Conservation (phyloP, 2,797 vertebrate species). For the Cuniculus paca region DNA sequence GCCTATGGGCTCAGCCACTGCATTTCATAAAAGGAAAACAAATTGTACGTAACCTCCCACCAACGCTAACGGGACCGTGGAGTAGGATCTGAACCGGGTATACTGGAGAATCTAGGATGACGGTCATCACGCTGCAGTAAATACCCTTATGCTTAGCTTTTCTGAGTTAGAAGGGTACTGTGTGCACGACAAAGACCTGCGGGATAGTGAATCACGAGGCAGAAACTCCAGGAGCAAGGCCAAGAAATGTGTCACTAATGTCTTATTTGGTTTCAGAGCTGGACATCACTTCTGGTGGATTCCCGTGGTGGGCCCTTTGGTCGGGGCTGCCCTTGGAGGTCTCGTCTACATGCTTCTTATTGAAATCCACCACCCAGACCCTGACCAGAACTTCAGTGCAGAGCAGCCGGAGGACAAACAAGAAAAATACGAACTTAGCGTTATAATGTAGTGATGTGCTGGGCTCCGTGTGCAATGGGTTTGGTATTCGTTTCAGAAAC, state of each 20-base stretch:
- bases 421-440: constrained; percentile 94
- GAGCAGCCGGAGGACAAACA: constrained; percentile 88
- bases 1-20: neutral
- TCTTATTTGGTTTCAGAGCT: constrained; percentile 88
- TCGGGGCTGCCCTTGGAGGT: constrained; percentile 94
- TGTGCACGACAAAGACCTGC: neutral
- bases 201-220: neutral
- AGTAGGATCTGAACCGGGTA: neutral
- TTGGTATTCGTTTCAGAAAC: constrained; percentile 21
- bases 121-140: neutral
- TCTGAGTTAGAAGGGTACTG: neutral
- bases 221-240: neutral
- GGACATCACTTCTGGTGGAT: constrained; percentile 98
- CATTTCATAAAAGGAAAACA: constrained; percentile 51
- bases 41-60: neutral
- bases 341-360: constrained; percentile 93
- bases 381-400: constrained; percentile 78
- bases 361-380: constrained; percentile 93
- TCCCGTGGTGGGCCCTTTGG: constrained; percentile 95
- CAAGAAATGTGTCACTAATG: neutral
- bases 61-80: neutral
- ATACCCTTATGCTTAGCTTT: neutral
- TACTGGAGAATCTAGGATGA: neutral
- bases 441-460: constrained; percentile 61
- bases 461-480: neutral